Evolutionary conservation across 2,888 invertebrate genomes (phyloP).

Genomic region (Esperia sulphurella): DNA sequence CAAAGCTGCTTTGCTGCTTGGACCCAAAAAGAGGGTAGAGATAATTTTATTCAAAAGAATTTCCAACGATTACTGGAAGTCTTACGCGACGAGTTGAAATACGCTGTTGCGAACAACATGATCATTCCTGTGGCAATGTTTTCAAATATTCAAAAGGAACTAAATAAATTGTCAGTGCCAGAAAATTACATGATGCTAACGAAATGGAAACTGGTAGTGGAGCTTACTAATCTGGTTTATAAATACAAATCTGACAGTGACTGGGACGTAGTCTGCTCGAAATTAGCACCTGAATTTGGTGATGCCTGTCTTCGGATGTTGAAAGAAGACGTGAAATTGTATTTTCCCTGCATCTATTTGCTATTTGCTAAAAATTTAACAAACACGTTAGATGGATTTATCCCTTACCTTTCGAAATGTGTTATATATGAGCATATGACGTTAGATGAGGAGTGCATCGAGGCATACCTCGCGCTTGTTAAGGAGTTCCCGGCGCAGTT

Average conservation of each 20-base stretch:
- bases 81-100: conserved; percentile 30
- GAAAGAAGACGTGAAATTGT: conserved; percentile 36
- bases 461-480: conserved; percentile 39
- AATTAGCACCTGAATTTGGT: conserved; percentile 35
- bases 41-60: conserved; percentile 22
- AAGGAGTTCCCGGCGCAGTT: conserved; percentile 19
- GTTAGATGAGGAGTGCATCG: conserved; percentile 26
- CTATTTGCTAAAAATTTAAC: conserved; percentile 35
- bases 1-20: conserved; percentile 29
- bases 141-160: conserved; percentile 24
- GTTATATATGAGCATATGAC: conserved; percentile 24
- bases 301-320: conserved; percentile 37
- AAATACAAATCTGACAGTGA: conserved; percentile 9
- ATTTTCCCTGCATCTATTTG: conserved; percentile 45
- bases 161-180: conserved; percentile 29
- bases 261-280: conserved; percentile 24
- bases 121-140: conserved; percentile 35
- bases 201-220: conserved; percentile 37
- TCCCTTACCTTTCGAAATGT: conserved; percentile 12
- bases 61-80: conserved; percentile 26
- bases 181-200: conserved; percentile 47
- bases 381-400: conserved; percentile 12
- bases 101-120: conserved; percentile 23
- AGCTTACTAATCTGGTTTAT: conserved; percentile 30
- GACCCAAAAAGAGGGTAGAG: conserved; percentile 24